Base-by-base conservation (phyloP, 30 jellyfish, hydroid and myxozoan genomes). In the Phacellophora camtschatica region DNA sequence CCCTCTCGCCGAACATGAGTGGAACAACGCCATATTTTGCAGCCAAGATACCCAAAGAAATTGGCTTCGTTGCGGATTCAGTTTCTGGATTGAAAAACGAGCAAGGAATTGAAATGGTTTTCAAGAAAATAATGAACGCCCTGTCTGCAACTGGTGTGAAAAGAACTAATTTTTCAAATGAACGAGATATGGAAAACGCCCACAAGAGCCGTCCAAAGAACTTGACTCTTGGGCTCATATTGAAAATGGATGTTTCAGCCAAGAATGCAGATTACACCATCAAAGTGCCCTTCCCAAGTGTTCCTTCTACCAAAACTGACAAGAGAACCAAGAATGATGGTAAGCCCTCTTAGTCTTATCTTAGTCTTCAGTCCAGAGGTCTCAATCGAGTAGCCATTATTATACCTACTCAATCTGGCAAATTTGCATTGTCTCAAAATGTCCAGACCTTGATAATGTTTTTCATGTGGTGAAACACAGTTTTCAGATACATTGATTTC, bases 231-330 rank as follows among this genome's bases (percentile, higher is more conserved):
- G 96, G 90, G 19, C 45, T 85, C 22, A 54, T 85, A 8, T 11
- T 85, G 18, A 48, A 74, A 13, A 55, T 62, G 18, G 82, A 64
- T 41, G 65, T 81, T 3, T 8, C 64, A 12, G 29, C 23, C 25
- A 74, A 27, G 15, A 25, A 22, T 37, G 82, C 41, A 20, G 80
- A 77, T 36, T 85, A 69, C 23, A 85, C 86, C 27, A 74, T 85
- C 24, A 72, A 74, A 69, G 86, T 75, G 66, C 96, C 96, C 4
- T 85, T 13, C 31, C 51, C 31, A 31, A 50, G 70, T 19, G 85
- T 85, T 16, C 86, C 88, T 5, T 27, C 30, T 16, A 73, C 89
- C 0, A 41, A 81, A 41, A 19, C 54, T 23, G 88, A 71, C 20
- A 71, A 55, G 67, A 51, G 69, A 20, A 76, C 29, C 34, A 20